Evolutionary conservation across 92 coral and sea anemone species (phyloP), one percentile per base, ranked within the genome.

Genomic region (Plumapathes pennacea): DNA sequence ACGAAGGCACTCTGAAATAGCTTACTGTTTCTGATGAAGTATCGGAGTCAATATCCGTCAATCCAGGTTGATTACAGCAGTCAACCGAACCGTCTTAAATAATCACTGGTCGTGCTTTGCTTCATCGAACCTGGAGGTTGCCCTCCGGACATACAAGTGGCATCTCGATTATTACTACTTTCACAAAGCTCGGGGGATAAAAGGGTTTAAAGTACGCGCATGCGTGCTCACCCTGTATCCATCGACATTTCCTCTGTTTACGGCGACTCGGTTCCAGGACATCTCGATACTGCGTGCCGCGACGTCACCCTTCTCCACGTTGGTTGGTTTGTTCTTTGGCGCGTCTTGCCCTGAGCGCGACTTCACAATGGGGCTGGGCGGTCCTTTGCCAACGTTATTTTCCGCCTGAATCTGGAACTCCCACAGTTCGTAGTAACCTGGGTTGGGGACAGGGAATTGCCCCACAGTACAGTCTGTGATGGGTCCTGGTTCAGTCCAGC

Each of bases 341-440:
- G 89, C 78, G 33, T 88, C 57, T 52, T 91, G 97, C 3, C 97
- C 97, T 14, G 97, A 91, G 51, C 27, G 67, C 1, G 91, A 59
- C n/a, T 14, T n/a, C 25, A 15, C 55, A 21, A 50, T 27, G 2
- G 77, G 64, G 45, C 97, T 79, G 3, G 1, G 1, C 1, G 85
- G 86, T 0, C 97, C 97, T 15, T 13, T 31, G 0, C 80, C 91
- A 44, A 38, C 51, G 1, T 50, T 5, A 47, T 91, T 91, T 3
- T 39, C 46, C 9, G 85, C 96, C 21, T 34, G 65, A 34, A 91
- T 80, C 40, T 41, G 29, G 41, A 91, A 91, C 60, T 80, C 78
- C 91, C 91, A 91, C 26, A 13, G 50, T 34, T 57, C 28, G 54
- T 91, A 80, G 24, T 78, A 74, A 0, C 97, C 97, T 25, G 97